phyloP scores from a whole-genome alignment of 2,797 vertebrate species.

The Pseudomugil tenellus region DNA sequence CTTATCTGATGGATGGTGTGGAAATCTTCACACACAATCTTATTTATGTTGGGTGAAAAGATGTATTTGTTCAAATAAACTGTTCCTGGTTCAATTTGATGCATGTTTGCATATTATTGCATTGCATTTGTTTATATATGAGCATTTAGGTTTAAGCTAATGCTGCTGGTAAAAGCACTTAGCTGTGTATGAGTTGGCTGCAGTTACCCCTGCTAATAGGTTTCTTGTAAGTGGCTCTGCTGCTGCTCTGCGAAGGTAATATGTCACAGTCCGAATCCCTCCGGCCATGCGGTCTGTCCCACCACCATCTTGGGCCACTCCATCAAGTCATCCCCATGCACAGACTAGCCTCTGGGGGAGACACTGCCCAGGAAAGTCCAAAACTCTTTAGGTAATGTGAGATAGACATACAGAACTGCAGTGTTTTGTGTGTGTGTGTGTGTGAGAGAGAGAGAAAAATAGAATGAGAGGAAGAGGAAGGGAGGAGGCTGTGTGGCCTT shows the following conservation, averaged over 20 bases:
- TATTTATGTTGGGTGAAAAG: not conserved
- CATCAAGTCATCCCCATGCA: constrained; percentile 73
- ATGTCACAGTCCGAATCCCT: constrained; percentile 79
- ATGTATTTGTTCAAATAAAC: not conserved
- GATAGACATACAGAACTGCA: constrained; percentile 57
- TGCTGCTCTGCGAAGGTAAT: constrained; percentile 75
- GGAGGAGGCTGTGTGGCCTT: constrained; percentile 19
- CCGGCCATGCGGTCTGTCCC: constrained; percentile 64
- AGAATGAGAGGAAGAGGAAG: not conserved
- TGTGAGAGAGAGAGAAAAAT: not conserved
- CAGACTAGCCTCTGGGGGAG: constrained; percentile 50
- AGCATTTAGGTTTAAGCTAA: constrained; percentile 13
- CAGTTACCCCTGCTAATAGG: constrained; percentile 72
- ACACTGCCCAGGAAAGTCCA: constrained; percentile 58
- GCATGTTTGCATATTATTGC: not conserved
- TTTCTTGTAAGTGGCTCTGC: constrained; percentile 73
- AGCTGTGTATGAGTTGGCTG: constrained; percentile 44
- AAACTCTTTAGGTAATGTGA: constrained; percentile 67
- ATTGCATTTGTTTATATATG: not conserved
- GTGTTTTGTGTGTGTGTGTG: constrained; percentile 10
- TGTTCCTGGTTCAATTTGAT: not conserved
- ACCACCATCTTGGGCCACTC: constrained; percentile 67
- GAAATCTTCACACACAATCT: not conserved
- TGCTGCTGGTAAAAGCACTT: constrained; percentile 12
- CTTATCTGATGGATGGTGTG: not conserved